These are phyloP conservation scores for Teleopsis dalmanni DNA, from an alignment of 1,140 invertebrate genomes.

Conservation along the genomic window DNA sequence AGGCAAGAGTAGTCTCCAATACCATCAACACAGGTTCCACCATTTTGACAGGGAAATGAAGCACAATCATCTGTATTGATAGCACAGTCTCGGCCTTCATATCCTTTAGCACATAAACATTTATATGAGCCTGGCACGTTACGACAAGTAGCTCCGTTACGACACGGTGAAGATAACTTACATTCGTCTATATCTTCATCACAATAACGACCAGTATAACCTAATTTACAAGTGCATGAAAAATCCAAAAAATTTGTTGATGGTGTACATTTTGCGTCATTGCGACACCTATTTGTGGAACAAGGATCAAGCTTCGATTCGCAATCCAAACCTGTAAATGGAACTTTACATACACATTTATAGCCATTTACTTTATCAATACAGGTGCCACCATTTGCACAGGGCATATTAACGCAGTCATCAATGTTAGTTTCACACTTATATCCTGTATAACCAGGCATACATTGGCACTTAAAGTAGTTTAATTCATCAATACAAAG, in stretches of 20 bases:
- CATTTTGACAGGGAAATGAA: slow-evolving; percentile 88
- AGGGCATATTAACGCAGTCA: slow-evolving; percentile 77
- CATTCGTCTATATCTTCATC: slow-evolving; percentile 87
- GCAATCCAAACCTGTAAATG: slow-evolving; percentile 74
- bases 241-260: slow-evolving; percentile 85
- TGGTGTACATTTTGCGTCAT: slow-evolving; percentile 79
- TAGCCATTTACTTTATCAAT: slow-evolving; percentile 84
- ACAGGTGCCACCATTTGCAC: slow-evolving; percentile 81
- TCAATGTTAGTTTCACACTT: slow-evolving; percentile 87
- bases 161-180: slow-evolving; percentile 66
- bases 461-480: slow-evolving; percentile 80
- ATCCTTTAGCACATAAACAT: slow-evolving; percentile 82
- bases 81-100: slow-evolving; percentile 84
- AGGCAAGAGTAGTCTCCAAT: slow-evolving; percentile 85
- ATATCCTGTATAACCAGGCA: slow-evolving; percentile 80
- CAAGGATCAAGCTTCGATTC: slow-evolving; percentile 81
- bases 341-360: slow-evolving; percentile 82
- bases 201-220: slow-evolving; percentile 79
- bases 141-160: slow-evolving; percentile 78
- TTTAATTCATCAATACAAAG: slow-evolving; percentile 75
- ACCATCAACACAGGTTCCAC: slow-evolving; percentile 89
- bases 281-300: slow-evolving; percentile 73
- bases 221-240: slow-evolving; percentile 78
- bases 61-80: slow-evolving; percentile 91
- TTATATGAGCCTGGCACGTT: slow-evolving; percentile 84